Evolutionary conservation across 1,140 invertebrate species (phyloP).

Genomic region (Neotoxoptera formosana): DNA sequence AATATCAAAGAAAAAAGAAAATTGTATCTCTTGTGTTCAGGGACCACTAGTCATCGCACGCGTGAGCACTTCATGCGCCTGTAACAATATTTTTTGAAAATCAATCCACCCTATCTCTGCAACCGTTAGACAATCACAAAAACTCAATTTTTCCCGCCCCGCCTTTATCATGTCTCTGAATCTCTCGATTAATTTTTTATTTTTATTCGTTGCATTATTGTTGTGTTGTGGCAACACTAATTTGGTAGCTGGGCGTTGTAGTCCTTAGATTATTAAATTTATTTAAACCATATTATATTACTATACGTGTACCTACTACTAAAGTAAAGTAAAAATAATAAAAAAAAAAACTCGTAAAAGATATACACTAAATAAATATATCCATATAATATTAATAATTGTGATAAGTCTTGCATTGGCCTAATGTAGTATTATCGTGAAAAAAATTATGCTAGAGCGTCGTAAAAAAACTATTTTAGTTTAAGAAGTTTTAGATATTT

Average conservation of each 20-base stretch:
- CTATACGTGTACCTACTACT: not conserved
- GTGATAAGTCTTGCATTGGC: slow-evolving; percentile 58
- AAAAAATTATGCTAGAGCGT: slow-evolving; percentile 49
- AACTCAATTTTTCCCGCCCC: not conserved
- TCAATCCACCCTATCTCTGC: not conserved
- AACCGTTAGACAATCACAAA: slow-evolving; percentile 48
- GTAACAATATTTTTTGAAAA: not conserved
- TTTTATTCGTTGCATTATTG: slow-evolving; percentile 34
- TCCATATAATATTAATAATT: slow-evolving; percentile 33
- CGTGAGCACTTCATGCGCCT: not conserved
- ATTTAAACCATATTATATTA: slow-evolving; percentile 21
- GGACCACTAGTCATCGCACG: slow-evolving; percentile 47
- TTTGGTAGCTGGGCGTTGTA: slow-evolving; percentile 50
- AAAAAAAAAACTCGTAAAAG: slow-evolving; percentile 19
- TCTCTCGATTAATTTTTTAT: not conserved
- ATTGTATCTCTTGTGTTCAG: slow-evolving; percentile 12
- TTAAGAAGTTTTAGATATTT: slow-evolving; percentile 31
- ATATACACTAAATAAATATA: slow-evolving; percentile 33
- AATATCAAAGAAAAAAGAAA: not conserved
- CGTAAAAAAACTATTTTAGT: slow-evolving; percentile 54
- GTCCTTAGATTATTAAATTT: slow-evolving; percentile 52
- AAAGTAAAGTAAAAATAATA: not conserved
- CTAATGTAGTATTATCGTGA: slow-evolving; percentile 51
- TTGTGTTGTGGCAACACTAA: slow-evolving; percentile 52
- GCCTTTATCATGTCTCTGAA: slow-evolving; percentile 1